Base-by-base conservation (phyloP, 2,888 invertebrate genomes). In the Lydus trimaculatus region DNA sequence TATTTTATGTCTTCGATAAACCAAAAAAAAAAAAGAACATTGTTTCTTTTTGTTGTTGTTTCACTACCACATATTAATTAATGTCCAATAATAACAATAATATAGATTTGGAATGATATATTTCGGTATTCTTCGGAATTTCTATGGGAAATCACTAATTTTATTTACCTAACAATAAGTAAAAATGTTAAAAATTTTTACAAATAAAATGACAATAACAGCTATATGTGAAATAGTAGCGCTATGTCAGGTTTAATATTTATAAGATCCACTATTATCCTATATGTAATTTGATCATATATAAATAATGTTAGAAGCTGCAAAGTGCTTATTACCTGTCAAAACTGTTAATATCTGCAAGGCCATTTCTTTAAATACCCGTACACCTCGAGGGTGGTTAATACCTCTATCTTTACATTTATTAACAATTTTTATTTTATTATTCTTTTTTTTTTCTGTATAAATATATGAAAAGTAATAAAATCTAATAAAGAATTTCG, bases 301-400 rank as follows among this genome's bases (percentile, higher is more conserved):
- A 79, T 79, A 79, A 79, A 79, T 79, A 79, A 77, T 65, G 74
- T 75, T 77, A 77, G 76, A 78, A 76, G 76, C 75, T 75, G 72
- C 77, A 66, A 76, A 79, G 77, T 77, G 77, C 79, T 79, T 79
- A 79, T 79, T 79, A 79, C 75, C 77, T 78, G 78, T 79, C 79
- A 77, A 79, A 79, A 78, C 75, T 78, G 76, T 78, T 78, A 78
- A 79, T 78, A 78, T 79, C 78, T 75, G 73, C 78, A 75, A 78
- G 77, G 77, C 72, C 76, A 73, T 63, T 60, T 64, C 60, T 73
- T 72, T 73, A 75, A 76, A 74, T 72, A 70, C 71, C 64, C 1
- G 4, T 72, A 67, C 23, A 64, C 75, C 77, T 78, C 56, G 70
- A 73, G 76, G 77, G 76, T 78, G 72, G 74, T 58, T 73, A 31